Conservation (phyloP, 2,888 invertebrate species). For the Lepidocyrtinus sp. region DNA sequence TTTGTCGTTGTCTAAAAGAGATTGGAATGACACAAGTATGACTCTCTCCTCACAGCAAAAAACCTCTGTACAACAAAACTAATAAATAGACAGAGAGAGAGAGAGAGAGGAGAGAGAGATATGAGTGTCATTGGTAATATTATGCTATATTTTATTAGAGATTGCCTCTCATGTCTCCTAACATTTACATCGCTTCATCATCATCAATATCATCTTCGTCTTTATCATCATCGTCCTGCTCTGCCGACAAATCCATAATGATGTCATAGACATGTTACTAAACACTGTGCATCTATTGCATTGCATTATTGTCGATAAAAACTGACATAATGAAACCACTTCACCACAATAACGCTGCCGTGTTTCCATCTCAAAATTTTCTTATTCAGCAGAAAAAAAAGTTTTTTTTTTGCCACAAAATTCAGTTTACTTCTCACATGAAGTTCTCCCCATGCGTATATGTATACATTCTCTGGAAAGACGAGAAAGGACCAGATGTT, state of each 20-base stretch:
- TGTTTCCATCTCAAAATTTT: background rate
- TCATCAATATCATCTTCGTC: constrained; percentile 9
- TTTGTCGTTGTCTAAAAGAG: constrained; percentile 45
- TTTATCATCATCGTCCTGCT: background rate
- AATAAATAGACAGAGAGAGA: background rate
- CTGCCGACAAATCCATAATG: constrained; percentile 13
- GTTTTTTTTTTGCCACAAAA: background rate
- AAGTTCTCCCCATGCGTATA: background rate
- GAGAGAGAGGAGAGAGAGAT: background rate
- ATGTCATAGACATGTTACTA: constrained; percentile 4
- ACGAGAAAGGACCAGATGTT: constrained; percentile 45
- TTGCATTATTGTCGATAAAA: background rate
- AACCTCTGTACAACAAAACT: background rate
- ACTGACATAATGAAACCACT: background rate
- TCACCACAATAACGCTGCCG: background rate
- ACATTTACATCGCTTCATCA: constrained; percentile 3
- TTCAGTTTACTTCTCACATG: background rate
- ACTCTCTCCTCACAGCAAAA: constrained; percentile 24
- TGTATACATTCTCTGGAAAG: background rate
- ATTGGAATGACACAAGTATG: constrained; percentile 52
- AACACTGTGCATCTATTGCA: background rate
- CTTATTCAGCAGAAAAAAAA: constrained; percentile 1
- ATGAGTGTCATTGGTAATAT: too few species aligned
- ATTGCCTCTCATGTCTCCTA: background rate
- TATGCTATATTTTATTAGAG: background rate